Base-by-base conservation (phyloP, 2,888 invertebrate genomes). In the Clivina fossor region DNA sequence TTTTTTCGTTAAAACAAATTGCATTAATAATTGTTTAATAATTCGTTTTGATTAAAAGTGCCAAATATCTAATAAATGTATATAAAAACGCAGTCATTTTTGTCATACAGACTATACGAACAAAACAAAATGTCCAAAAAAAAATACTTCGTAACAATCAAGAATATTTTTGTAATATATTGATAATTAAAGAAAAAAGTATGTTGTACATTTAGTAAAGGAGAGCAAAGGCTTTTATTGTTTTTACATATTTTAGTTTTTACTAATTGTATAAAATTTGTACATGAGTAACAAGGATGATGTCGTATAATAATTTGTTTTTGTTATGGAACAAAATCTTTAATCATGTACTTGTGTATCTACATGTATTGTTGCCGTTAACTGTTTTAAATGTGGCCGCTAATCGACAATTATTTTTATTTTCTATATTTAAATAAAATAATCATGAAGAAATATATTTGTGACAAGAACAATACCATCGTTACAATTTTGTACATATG, bases 151-250 rank as follows among this genome's bases (percentile, higher is more conserved):
- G 44, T 43, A 32, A 43, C 51, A 37, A 44, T 53, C 18, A 22
- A 53, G 44, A 28, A 44, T 53, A 53, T 53, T 53, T 53, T 53
- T 53, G 30, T 53, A 53, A 46, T 24, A 24, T 22, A 37, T 30
- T 50, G 28, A 22, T 19, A 40, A 28, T 40, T 41, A 41, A 41
- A 22, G 33, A 22, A 20, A 9, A 30, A 30, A 13, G n/a, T n/a
- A n/a, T n/a, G 28, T 44, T 16, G 30, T 30, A 44, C 26, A 43
- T 43, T 26, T 5, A 15, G 26, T 26, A 22, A 28, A 38, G 18
- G 16, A 30, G 37, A 35, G 26, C 26, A 20, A 24, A 22, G 18
- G 15, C 13, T 24, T 44, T 32, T 47, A 33, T 11, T 44, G 16
- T 15, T 4, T 44, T 44, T 44, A 20, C 20, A 22, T 48, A 13